Evolutionary conservation across 2,113 vertebrate species (phyloP), one percentile per base, ranked within the genome.

Genomic region (rat (Rattus norvegicus)): DNA sequence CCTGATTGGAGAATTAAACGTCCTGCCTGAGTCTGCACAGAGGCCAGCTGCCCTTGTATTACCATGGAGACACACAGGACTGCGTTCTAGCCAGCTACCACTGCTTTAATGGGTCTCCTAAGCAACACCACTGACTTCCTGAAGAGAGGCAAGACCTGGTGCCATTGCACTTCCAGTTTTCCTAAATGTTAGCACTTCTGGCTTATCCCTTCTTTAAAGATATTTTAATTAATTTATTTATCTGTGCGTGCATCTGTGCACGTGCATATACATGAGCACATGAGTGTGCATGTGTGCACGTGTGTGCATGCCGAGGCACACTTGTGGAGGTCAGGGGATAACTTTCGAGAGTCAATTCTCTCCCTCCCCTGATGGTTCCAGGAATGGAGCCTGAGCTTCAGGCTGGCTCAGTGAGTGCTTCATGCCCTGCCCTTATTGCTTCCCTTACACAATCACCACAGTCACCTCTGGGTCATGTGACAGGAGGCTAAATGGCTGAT

Each of bases 81-180:
- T 65, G 36, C 5, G 1, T 70, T 86, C 49, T 56, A 65, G 17
- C 17, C 65, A 76, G 43, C 59, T 43, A 28, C 59, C n/a, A 47
- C 81, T 9, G 1, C n/a, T 22, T 28, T 63, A 61, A 67, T 11
- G 9, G 47, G 88, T 90, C 69, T 83, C 85, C 88, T 54, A 39
- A 94, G 79, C 83, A 87, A 95, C 92, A 30, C 14, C 30, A 11
- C 43, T 85, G 75, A 88, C 90, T 94, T 93, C 77, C 88, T 86
- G 67, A 92, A 85, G 39, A 47, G 81, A 10, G n/a, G 39, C 56
- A 83, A 91, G 73, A 88, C 49, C 67, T 49, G 39, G 92, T 3
- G 49, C 70, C 36, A 4, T n/a, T 72, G 20, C 22, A 28, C 26
- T 85, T 49, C 54, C 69, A 49, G 70, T 56, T 94, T 94, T 79